Evolutionary conservation across 2,113 vertebrate genomes (phyloP).

Genomic region (Furnarius figulus): DNA sequence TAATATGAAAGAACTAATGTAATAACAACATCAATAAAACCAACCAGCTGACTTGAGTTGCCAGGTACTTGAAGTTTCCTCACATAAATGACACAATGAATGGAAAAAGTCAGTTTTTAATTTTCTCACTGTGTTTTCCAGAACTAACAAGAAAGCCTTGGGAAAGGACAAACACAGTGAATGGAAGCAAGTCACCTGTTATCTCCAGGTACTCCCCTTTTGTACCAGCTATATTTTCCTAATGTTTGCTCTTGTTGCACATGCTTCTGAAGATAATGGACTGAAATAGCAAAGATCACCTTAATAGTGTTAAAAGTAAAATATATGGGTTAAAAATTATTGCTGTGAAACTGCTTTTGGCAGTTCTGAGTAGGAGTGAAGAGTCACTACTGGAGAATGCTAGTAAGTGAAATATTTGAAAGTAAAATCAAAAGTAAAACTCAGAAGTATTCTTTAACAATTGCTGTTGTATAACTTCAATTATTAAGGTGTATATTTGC

Average conservation of each 20-base stretch:
- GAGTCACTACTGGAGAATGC: neutral
- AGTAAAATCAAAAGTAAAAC: neutral
- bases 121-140: slow-evolving; percentile 64
- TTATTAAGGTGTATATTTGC: neutral
- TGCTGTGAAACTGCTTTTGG: neutral
- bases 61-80: neutral
- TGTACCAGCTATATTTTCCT: neutral
- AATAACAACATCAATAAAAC: neutral
- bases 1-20: neutral
- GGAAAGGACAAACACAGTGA: slow-evolving; percentile 96
- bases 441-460: neutral
- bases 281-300: neutral
- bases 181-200: slow-evolving; percentile 98
- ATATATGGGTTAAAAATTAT: neutral
- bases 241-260: neutral
- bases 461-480: neutral
- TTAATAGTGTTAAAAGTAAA: neutral
- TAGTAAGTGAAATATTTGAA: neutral
- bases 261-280: neutral
- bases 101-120: neutral
- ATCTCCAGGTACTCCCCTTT: slow-evolving; percentile 89
- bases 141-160: slow-evolving; percentile 97
- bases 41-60: neutral
- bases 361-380: neutral
- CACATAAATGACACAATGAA: neutral